phyloP scores from a whole-genome alignment of 2,797 vertebrate genomes.

The Sorex maritimensis region DNA sequence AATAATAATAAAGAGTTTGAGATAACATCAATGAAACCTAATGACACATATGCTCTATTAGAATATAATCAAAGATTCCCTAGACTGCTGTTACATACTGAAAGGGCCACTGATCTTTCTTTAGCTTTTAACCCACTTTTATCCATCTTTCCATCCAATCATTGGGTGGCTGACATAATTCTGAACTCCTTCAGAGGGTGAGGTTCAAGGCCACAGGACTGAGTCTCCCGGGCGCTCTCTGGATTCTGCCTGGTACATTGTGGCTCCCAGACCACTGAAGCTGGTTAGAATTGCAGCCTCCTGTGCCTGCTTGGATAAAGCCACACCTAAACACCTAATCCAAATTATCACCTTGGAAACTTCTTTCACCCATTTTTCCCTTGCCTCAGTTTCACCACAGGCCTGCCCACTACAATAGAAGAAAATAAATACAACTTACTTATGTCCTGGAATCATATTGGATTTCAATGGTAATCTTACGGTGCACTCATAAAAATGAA shows the following conservation, averaged over 20 bases:
- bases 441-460: neutral
- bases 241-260: accelerated
- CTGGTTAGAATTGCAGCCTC: neutral
- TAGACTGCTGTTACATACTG: neutral
- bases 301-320: neutral
- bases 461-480: conserved; percentile 1
- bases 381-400: neutral
- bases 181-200: neutral
- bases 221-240: neutral
- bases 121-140: neutral
- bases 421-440: neutral
- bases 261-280: neutral
- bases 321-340: no score
- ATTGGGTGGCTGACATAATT: neutral
- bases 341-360: accelerated
- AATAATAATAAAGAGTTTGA: neutral
- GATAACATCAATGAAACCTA: neutral
- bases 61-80: neutral
- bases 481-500: neutral
- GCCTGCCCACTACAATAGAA: neutral
- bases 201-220: neutral
- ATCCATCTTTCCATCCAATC: neutral
- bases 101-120: neutral
- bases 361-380: accelerated
- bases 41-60: neutral